A percentile compares a stretch with the other conserved stretches of the same genome.
Evolutionary conservation across 2,113 vertebrate species (phyloP).

Genomic region (Peromyscus polionotus): DNA sequence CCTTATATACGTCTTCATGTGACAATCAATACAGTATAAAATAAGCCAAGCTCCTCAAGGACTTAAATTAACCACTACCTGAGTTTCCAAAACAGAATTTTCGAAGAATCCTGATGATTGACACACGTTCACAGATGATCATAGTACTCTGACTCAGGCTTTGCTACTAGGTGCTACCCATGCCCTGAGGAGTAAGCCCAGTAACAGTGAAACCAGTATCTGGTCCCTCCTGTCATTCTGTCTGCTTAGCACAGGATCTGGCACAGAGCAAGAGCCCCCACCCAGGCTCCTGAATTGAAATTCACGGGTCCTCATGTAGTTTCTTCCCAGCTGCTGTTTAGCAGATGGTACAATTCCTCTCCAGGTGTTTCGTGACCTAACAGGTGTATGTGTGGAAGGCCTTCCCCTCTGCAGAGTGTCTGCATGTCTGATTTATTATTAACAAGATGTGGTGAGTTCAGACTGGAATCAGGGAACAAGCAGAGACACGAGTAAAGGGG

Average conservation of each 20-base stretch:
- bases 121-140: background rate
- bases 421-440: slow-evolving; percentile 63
- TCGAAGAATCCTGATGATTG: background rate
- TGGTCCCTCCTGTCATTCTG: background rate
- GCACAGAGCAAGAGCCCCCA: background rate
- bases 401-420: slow-evolving; percentile 1
- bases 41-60: background rate
- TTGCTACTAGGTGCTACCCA: background rate
- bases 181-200: fast-evolving
- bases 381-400: slow-evolving; percentile 46
- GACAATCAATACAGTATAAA: background rate
- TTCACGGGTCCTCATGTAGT: background rate
- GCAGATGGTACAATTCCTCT: slow-evolving; percentile 68
- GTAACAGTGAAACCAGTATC: background rate
- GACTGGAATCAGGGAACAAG: slow-evolving; percentile 54
- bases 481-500: slow-evolving; percentile 38
- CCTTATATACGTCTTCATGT: background rate
- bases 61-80: background rate
- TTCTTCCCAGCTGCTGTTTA: slow-evolving; percentile 28
- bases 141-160: background rate
- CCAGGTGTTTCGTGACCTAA: slow-evolving; percentile 77
- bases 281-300: background rate
- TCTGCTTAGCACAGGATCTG: background rate
- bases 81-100: background rate
- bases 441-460: slow-evolving; percentile 52